Conservation (phyloP, 2,797 vertebrate genomes). For the Leptodactylus fallax region DNA sequence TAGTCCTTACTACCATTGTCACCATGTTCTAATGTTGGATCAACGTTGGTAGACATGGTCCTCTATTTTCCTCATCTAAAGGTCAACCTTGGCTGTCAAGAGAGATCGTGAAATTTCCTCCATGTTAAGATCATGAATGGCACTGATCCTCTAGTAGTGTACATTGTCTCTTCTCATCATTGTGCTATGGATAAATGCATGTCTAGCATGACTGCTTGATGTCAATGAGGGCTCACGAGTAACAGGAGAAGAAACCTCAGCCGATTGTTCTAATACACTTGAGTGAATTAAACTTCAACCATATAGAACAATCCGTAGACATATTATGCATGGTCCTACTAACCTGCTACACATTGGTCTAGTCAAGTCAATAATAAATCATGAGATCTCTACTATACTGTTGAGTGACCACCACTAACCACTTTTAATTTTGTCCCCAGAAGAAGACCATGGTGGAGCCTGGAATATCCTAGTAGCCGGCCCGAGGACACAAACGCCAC, state of each 20-base stretch:
- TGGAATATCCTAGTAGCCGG: too few species aligned
- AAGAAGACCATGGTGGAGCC: too few species aligned
- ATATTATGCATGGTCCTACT: not conserved
- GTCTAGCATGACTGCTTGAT: not conserved
- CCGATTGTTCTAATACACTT: not conserved
- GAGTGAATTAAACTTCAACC: not conserved
- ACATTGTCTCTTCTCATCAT: not conserved
- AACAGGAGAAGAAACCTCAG: not conserved
- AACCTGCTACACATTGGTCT: not conserved
- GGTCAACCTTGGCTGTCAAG: too few species aligned
- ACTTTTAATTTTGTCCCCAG: not conserved
- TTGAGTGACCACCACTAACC: not conserved
- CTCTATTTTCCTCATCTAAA: too few species aligned
- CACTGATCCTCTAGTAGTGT: not conserved
- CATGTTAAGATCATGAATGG: too few species aligned
- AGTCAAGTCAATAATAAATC: not conserved
- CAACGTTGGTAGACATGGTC: not conserved
- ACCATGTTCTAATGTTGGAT: not conserved
- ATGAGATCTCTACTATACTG: not conserved
- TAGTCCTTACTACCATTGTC: not conserved
- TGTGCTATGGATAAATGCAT: not conserved
- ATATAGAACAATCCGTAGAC: not conserved
- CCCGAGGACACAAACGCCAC: too few species aligned
- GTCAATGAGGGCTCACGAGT: not conserved
- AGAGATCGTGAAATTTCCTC: too few species aligned